Evolutionary conservation across 1,140 invertebrate species (phyloP).

Genomic region (Zaprionus taronus): DNA sequence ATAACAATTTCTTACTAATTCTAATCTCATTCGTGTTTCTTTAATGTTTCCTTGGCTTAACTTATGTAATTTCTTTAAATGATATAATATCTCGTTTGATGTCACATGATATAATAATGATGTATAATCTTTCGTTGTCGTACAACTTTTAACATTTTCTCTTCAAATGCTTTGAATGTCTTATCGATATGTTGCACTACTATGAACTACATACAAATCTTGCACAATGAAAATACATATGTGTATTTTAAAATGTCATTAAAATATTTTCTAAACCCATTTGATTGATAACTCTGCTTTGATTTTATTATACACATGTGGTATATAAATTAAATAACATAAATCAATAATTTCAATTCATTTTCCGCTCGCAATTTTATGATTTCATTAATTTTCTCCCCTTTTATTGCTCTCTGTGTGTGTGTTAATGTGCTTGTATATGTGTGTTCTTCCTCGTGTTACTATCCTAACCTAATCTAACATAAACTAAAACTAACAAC

Average conservation of each 20-base stretch:
- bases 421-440: conserved; percentile 57
- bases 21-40: conserved; percentile 53
- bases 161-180: background rate
- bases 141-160: background rate
- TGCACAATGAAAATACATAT: conserved; percentile 2
- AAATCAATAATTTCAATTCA: background rate
- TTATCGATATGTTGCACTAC: conserved; percentile 11
- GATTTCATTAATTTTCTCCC: conserved; percentile 18
- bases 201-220: background rate
- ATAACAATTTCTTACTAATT: conserved; percentile 47
- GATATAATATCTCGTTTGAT: conserved; percentile 13
- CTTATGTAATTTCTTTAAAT: conserved; percentile 21
- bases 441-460: conserved; percentile 63
- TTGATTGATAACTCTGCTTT: background rate
- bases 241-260: background rate
- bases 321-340: background rate
- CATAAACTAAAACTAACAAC: conserved; percentile 63
- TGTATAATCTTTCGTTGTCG: background rate
- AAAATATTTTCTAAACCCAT: background rate
- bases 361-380: background rate
- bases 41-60: conserved; percentile 55
- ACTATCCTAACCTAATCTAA: conserved; percentile 52
- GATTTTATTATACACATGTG: background rate
- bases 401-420: conserved; percentile 36
- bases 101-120: background rate